A percentile compares a stretch with the other conserved stretches of the same genome.
phyloP scores from a whole-genome alignment of 2,888 invertebrate species.

The Phragmatobia fuliginosa region DNA sequence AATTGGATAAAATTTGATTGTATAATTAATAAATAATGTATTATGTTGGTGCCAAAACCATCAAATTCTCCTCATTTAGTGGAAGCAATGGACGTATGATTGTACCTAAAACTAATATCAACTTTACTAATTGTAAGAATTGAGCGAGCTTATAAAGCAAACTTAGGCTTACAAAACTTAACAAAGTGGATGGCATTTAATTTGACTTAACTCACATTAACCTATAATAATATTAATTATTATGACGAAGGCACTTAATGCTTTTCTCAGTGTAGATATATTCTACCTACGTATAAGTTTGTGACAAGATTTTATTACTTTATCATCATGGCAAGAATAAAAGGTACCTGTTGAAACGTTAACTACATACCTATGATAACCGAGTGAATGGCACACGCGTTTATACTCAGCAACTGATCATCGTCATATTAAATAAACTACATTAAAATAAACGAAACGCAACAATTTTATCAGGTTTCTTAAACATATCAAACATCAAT shows the following conservation, averaged over 20 bases:
- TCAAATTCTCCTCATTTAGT: conserved; percentile 45
- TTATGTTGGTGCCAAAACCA: conserved; percentile 20
- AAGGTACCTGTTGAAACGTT: conserved; percentile 85
- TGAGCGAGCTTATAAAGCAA: conserved; percentile 85
- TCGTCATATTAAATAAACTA: conserved; percentile 64
- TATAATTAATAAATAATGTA: conserved; percentile 39
- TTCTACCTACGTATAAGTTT: conserved; percentile 70
- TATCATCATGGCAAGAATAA: conserved; percentile 86
- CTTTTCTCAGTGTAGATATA: conserved; percentile 74
- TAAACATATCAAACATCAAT: conserved; percentile 55
- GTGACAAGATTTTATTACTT: conserved; percentile 85
- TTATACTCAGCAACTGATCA: conserved; percentile 73
- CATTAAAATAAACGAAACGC: conserved; percentile 56
- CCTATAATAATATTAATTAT: conserved; percentile 77
- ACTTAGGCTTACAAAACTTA: conserved; percentile 84
- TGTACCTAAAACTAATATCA: conserved; percentile 74
- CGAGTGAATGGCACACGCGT: conserved; percentile 85
- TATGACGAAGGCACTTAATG: conserved; percentile 83
- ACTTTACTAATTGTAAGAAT: conserved; percentile 81
- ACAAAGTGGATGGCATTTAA: conserved; percentile 87
- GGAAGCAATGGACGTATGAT: conserved; percentile 67
- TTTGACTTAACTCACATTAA: conserved; percentile 84
- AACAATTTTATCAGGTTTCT: conserved; percentile 45
- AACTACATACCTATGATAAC: conserved; percentile 83
- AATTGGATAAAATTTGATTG: conserved; percentile 40